Conservation (phyloP, 2,113 vertebrate genomes). For the Pyrgilauda ruficollis region DNA sequence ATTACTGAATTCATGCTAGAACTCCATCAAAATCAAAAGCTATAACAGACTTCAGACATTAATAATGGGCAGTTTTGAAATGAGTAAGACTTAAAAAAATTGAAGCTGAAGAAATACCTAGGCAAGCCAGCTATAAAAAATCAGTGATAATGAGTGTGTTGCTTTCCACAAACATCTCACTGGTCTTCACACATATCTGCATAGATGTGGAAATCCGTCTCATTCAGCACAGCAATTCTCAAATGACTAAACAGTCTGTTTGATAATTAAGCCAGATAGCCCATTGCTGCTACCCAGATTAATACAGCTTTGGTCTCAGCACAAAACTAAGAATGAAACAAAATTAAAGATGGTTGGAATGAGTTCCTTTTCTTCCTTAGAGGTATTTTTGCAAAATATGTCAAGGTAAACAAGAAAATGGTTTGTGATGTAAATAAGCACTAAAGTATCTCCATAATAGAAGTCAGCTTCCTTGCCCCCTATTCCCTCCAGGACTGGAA, state of each 20-base stretch:
- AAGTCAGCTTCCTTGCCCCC: neutral
- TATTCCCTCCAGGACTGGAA: neutral
- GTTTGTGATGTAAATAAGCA: neutral
- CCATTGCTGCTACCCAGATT: neutral
- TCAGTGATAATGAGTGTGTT: neutral
- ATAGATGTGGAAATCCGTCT: neutral
- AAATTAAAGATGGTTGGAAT: neutral
- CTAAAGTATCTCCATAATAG: neutral
- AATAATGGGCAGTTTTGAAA: neutral
- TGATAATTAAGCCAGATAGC: neutral
- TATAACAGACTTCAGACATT: neutral
- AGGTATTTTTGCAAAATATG: neutral
- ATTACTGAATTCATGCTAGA: slow-evolving; percentile 20
- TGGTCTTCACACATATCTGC: neutral
- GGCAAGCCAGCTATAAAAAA: neutral
- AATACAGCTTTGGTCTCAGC: neutral
- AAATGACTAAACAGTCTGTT: neutral
- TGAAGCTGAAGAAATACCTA: neutral
- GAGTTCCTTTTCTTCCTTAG: neutral
- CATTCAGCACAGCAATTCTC: neutral
- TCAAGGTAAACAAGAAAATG: neutral
- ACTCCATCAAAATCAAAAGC: neutral
- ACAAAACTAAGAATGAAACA: neutral
- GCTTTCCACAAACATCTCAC: neutral
- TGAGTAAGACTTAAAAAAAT: neutral